Conservation (phyloP, 2,888 invertebrate species). For the Leptura quadrifasciata region DNA sequence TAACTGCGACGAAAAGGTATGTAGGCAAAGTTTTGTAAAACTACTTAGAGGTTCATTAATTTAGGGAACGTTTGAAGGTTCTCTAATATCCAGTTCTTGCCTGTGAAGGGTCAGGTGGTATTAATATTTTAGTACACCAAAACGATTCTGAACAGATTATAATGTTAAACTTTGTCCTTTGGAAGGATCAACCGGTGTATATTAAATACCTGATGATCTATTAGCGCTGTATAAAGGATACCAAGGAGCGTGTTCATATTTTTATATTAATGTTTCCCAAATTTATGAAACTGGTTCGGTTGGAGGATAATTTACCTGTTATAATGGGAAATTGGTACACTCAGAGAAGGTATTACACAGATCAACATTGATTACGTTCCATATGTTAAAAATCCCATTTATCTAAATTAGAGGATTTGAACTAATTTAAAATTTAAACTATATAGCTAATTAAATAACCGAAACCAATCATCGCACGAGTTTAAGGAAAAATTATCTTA, state of each 20-base stretch:
- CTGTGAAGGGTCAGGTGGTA: conserved; percentile 6
- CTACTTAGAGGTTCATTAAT: conserved; percentile 14
- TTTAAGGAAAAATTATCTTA: too few species aligned
- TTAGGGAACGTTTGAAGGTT: conserved; percentile 4
- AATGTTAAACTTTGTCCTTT: conserved; percentile 26
- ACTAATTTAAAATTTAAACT: too few species aligned
- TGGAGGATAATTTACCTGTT: not conserved
- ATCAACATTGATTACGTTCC: too few species aligned
- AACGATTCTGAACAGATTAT: conserved; percentile 22
- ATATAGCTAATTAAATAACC: too few species aligned
- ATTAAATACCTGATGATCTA: conserved; percentile 25
- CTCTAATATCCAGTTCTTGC: conserved; percentile 13
- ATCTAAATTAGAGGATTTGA: too few species aligned
- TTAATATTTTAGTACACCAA: conserved; percentile 24
- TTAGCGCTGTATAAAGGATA: not conserved
- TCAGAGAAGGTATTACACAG: too few species aligned
- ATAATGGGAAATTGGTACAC: not conserved
- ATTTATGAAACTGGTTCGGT: not conserved
- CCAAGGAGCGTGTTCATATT: not conserved
- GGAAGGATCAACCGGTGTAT: conserved; percentile 25
- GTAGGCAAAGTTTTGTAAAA: conserved; percentile 5
- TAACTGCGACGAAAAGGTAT: conserved; percentile 15
- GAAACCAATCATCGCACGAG: too few species aligned
- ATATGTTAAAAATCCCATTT: too few species aligned
- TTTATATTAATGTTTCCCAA: not conserved